A percentile compares a stretch with the other conserved stretches of the same genome.
These are phyloP conservation scores for Sarcophaga bullata DNA, from an alignment of 1,140 invertebrate species.

Conservation along the genomic window DNA sequence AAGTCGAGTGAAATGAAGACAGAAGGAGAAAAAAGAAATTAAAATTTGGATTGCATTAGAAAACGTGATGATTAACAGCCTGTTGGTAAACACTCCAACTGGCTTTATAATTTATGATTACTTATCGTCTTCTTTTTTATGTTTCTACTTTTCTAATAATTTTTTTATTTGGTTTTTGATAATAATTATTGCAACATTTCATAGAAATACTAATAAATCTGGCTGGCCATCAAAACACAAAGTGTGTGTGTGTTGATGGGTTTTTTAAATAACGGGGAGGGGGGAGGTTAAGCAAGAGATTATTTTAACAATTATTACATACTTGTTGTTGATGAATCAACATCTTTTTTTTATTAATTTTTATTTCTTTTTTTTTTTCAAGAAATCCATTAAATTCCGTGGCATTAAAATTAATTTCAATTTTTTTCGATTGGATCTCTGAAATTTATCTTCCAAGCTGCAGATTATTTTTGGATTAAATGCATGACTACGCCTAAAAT, in stretches of 20 bases:
- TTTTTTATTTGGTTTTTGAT: neutral
- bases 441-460: no score
- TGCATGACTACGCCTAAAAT: no score
- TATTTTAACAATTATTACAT: neutral
- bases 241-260: no score
- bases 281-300: neutral
- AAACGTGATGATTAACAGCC: conserved; percentile 3
- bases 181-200: conserved; percentile 11
- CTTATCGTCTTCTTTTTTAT: neutral
- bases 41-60: neutral
- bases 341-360: neutral
- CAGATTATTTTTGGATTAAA: no score
- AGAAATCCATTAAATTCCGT: no score
- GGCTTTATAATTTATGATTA: conserved; percentile 3
- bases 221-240: neutral
- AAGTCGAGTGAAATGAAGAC: neutral
- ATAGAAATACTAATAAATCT: neutral
- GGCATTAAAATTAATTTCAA: no score
- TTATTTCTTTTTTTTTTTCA: no score
- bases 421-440: no score
- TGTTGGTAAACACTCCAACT: neutral
- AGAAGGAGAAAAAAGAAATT: neutral
- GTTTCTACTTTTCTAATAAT: no score
- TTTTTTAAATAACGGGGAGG: no score
- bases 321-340: neutral